Evolutionary conservation across 1,140 invertebrate species (phyloP).

Genomic region (Calephelis nemesis): DNA sequence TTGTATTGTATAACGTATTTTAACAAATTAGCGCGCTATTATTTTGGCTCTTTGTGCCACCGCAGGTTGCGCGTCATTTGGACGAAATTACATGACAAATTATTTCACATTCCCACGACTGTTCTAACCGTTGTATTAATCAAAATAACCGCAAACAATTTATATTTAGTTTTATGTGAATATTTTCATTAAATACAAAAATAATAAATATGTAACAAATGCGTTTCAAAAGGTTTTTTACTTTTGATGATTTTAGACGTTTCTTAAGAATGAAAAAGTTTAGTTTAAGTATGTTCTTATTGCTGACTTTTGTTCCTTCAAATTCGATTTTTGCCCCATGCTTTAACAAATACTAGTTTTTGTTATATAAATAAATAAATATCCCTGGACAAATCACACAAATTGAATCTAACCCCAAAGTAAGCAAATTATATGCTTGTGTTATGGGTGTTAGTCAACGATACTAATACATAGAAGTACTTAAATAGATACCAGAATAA

Average conservation of each 20-base stretch:
- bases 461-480: too few relatives aligned
- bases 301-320: too few relatives aligned
- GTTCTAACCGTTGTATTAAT: conserved; percentile 32
- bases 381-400: too few relatives aligned
- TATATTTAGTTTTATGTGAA: conserved; percentile 14
- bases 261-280: too few relatives aligned
- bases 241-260: background rate
- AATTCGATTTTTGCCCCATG: too few relatives aligned
- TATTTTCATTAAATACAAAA: background rate
- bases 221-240: background rate
- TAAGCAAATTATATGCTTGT: too few relatives aligned
- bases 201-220: background rate
- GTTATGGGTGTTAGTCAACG: too few relatives aligned
- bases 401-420: too few relatives aligned
- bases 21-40: conserved; percentile 29
- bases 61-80: conserved; percentile 26
- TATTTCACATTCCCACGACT: conserved; percentile 28
- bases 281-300: too few relatives aligned
- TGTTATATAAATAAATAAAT: too few relatives aligned
- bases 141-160: conserved; percentile 28
- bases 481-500: too few relatives aligned
- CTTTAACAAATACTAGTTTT: too few relatives aligned
- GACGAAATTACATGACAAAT: conserved; percentile 29
- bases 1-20: conserved; percentile 22
- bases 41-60: conserved; percentile 27